These are phyloP conservation scores for Takifugu rubripes DNA, from an alignment of 2,797 vertebrate species.

Conservation along the genomic window DNA sequence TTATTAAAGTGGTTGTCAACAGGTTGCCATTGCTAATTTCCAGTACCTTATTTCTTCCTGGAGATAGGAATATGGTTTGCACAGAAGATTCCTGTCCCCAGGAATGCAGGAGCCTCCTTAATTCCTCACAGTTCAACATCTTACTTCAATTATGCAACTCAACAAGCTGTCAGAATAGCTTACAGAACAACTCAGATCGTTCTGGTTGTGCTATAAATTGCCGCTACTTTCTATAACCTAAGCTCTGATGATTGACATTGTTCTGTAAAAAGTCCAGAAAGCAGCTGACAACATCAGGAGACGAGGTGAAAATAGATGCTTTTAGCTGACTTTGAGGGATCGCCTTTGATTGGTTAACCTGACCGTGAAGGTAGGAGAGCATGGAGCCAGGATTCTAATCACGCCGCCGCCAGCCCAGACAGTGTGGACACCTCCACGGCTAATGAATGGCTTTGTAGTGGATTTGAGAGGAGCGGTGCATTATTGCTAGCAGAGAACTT, in stretches of 20 bases:
- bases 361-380: constrained; percentile 14
- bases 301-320: constrained; percentile 1
- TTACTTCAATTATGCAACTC: too few species aligned
- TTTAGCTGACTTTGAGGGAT: neutral
- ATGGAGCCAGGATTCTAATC: constrained; percentile 30
- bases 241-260: neutral
- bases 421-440: neutral
- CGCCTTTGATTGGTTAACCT: constrained; percentile 10
- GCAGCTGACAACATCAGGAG: neutral
- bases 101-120: too few species aligned
- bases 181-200: too few species aligned
- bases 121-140: too few species aligned
- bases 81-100: too few species aligned
- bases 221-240: too few species aligned
- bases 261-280: neutral
- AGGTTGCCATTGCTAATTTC: too few species aligned
- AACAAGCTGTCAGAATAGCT: too few species aligned
- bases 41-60: too few species aligned
- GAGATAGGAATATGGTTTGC: too few species aligned
- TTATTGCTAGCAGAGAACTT: constrained; percentile 22
- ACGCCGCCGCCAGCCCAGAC: constrained; percentile 4
- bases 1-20: too few species aligned
- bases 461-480: constrained; percentile 21
- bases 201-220: too few species aligned
- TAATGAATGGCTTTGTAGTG: constrained; percentile 32